phyloP scores from a whole-genome alignment of 2,797 vertebrate genomes.

The Halcyon badia region DNA sequence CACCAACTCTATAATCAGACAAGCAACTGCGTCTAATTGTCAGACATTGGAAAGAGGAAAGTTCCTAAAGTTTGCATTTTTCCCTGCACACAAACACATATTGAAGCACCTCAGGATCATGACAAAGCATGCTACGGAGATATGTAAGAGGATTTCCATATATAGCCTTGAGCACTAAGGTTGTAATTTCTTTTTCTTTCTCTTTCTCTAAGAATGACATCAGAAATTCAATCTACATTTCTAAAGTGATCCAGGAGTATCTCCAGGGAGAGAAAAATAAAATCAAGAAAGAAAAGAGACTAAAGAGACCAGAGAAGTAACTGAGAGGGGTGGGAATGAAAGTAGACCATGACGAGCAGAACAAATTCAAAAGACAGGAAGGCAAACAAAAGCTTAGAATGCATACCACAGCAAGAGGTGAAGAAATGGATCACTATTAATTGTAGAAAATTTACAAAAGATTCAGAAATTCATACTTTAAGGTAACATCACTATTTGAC shows the following conservation, averaged over 20 bases:
- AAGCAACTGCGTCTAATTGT: background rate
- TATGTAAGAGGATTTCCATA: constrained; percentile 15
- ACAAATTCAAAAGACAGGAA: background rate
- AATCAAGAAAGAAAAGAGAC: background rate
- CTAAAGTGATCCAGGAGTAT: background rate
- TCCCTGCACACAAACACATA: background rate
- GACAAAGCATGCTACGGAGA: background rate
- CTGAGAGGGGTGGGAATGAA: background rate
- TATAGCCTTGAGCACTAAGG: background rate
- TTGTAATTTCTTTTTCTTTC: constrained; percentile 4
- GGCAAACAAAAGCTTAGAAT: background rate
- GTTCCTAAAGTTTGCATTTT: background rate
- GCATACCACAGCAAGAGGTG: background rate
- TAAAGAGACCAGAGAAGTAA: background rate
- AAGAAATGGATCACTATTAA: background rate
- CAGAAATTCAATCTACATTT: constrained; percentile 31
- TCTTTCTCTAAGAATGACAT: constrained; percentile 6
- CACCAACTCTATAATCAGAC: background rate
- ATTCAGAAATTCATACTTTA: background rate
- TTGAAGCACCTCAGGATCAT: background rate
- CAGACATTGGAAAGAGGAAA: background rate
- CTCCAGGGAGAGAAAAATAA: constrained; percentile 15
- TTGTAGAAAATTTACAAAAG: background rate
- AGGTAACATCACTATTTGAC: background rate
- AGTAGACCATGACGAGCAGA: background rate